Evolutionary conservation across 2,888 invertebrate species (phyloP).

Genomic region (Dryobota labecula): DNA sequence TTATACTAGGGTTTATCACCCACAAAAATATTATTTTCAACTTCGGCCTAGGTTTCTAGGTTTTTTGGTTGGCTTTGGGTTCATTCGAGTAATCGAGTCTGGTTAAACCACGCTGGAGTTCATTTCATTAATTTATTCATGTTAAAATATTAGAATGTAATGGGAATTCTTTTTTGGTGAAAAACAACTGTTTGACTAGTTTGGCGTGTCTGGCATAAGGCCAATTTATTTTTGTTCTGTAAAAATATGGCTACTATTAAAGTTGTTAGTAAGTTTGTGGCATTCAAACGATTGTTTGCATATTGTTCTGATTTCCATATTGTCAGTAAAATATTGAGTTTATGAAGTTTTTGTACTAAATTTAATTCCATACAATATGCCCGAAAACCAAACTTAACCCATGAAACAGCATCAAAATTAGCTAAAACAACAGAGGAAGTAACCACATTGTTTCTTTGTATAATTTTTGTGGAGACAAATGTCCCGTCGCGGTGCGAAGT

Average conservation of each 20-base stretch:
- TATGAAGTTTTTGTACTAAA: too few species aligned
- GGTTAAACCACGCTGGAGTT: too few species aligned
- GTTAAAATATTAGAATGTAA: too few species aligned
- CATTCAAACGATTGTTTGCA: not conserved
- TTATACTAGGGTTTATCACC: too few species aligned
- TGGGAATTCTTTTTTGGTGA: not conserved
- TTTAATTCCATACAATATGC: not conserved
- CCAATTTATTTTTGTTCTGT: not conserved
- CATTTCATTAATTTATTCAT: too few species aligned
- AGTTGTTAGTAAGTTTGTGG: slow-evolving; percentile 8
- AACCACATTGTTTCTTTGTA: slow-evolving; percentile 19
- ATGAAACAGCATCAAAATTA: slow-evolving; percentile 31
- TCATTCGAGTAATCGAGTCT: too few species aligned
- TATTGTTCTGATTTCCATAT: not conserved
- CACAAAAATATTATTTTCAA: too few species aligned
- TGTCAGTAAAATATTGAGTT: not conserved
- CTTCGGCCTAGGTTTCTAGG: too few species aligned
- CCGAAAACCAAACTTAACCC: not conserved
- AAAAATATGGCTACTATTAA: not conserved
- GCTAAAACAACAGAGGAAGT: slow-evolving; percentile 1
- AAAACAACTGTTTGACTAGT: slow-evolving; percentile 10
- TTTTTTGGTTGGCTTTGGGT: too few species aligned
- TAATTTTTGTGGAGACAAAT: slow-evolving; percentile 25
- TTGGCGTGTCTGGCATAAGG: not conserved
- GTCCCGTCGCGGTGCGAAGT: slow-evolving; percentile 4